Conservation (phyloP, 2,797 vertebrate species). For the Rhabdophis nuchalis region DNA sequence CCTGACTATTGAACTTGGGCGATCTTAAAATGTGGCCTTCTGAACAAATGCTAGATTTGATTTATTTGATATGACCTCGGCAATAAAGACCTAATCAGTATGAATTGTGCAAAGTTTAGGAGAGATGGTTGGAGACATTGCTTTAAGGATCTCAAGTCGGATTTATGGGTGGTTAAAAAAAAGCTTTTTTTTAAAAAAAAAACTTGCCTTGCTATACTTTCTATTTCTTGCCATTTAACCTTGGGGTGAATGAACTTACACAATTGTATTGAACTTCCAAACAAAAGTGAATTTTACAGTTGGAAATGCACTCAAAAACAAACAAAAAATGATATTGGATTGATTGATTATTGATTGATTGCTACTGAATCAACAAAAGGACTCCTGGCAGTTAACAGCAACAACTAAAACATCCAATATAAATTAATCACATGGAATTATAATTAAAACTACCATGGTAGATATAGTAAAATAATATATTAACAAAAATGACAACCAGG, state of each 20-base stretch:
- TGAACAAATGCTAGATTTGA: neutral
- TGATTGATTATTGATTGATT: neutral
- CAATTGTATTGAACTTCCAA: neutral
- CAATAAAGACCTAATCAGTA: neutral
- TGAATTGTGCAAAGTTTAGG: conserved; percentile 9
- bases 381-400: neutral
- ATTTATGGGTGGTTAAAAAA: neutral
- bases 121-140: neutral
- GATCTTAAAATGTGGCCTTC: conserved; percentile 3
- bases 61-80: neutral
- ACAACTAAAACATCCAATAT: neutral
- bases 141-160: neutral
- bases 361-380: neutral
- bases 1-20: neutral
- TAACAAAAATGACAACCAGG: neutral
- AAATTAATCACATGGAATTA: neutral
- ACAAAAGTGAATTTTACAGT: neutral
- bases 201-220: neutral
- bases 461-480: neutral
- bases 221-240: neutral
- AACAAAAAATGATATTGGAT: neutral
- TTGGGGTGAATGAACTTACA: neutral
- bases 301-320: neutral
- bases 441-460: neutral
- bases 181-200: too few species aligned